These are phyloP conservation scores for Zygaena filipendulae DNA, from an alignment of 2,888 invertebrate genomes.

Conservation along the genomic window DNA sequence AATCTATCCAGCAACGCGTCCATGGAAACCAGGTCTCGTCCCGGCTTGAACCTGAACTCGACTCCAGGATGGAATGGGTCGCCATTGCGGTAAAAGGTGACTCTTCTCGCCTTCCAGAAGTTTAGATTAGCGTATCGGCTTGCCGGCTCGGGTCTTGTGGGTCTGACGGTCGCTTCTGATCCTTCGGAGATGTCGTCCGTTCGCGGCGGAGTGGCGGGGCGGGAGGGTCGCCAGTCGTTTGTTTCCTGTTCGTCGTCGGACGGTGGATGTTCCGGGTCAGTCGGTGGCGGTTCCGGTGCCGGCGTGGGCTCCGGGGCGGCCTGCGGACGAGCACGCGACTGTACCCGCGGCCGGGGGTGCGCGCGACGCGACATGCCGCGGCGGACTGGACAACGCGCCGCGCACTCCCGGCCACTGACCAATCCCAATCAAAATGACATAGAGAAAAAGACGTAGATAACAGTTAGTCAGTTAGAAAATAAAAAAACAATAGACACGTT, in stretches of 20 bases:
- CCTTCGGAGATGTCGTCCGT: constrained; percentile 57
- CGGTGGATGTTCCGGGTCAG: constrained; percentile 45
- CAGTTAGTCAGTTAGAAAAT: too few relatives aligned
- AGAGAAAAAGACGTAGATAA: constrained; percentile 47
- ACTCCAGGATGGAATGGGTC: constrained; percentile 92
- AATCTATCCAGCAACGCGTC: constrained; percentile 88
- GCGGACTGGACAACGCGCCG: constrained; percentile 39
- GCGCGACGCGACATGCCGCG: constrained; percentile 56
- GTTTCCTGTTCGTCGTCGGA: constrained; percentile 66
- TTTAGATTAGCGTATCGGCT: constrained; percentile 82
- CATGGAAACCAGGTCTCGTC: constrained; percentile 86
- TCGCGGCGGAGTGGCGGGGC: constrained; percentile 48
- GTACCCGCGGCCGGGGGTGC: constrained; percentile 45
- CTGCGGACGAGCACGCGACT: constrained; percentile 50
- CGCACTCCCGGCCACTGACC: constrained; percentile 33
- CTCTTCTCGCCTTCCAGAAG: constrained; percentile 87
- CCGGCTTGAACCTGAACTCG: constrained; percentile 87
- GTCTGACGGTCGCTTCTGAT: constrained; percentile 67
- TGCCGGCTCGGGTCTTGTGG: constrained; percentile 64
- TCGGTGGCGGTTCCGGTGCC: constrained; percentile 47
- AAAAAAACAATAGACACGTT: too few relatives aligned
- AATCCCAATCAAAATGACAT: constrained; percentile 35
- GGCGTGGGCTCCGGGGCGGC: constrained; percentile 49
- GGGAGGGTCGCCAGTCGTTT: constrained; percentile 61
- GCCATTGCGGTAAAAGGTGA: constrained; percentile 93